phyloP scores from a whole-genome alignment of 1,140 invertebrate species.

The Tetragonula clypearis region DNA sequence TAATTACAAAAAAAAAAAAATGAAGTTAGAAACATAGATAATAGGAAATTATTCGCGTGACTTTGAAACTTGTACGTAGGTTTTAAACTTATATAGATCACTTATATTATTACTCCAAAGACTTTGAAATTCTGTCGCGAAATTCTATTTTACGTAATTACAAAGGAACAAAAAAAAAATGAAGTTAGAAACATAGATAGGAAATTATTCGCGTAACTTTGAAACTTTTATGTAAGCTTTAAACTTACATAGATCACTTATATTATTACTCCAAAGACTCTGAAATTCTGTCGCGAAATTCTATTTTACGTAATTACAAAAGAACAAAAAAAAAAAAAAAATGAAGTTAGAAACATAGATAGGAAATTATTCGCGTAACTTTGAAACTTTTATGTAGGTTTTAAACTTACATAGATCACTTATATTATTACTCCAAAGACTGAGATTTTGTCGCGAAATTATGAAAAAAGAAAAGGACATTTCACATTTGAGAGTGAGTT shows the following conservation, averaged over 20 bases:
- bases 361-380: neutral
- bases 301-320: neutral
- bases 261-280: no score
- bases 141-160: neutral
- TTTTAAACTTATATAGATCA: no score
- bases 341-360: neutral
- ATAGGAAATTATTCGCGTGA: neutral
- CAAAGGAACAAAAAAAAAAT: no score
- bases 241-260: no score
- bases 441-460: neutral
- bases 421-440: no score
- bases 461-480: neutral
- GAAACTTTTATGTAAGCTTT: neutral
- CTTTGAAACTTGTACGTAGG: neutral
- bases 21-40: neutral
- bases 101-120: no score
- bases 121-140: neutral
- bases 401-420: no score
- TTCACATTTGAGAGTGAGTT: no score
- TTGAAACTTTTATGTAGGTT: neutral
- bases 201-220: neutral
- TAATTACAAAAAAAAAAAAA: neutral
- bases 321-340: no score
- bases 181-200: neutral
- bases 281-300: no score